phyloP scores from a whole-genome alignment of 2,797 vertebrate genomes.

The Pristis pectinata region DNA sequence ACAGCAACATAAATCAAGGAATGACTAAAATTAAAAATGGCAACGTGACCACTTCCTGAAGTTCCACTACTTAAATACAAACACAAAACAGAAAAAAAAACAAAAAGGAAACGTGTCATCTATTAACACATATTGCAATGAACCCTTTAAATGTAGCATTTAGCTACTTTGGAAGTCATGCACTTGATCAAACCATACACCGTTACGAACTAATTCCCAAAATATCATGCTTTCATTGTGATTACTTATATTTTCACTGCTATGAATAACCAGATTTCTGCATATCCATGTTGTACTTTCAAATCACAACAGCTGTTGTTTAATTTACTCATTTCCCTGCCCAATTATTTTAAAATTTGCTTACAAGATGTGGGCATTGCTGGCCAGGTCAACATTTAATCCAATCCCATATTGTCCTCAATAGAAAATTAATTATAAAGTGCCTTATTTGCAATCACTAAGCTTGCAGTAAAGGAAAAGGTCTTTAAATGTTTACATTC shows the following conservation, averaged over 20 bases:
- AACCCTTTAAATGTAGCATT: background rate
- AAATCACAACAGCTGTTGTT: background rate
- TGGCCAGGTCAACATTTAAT: too few relatives aligned
- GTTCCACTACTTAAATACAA: background rate
- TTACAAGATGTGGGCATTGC: too few relatives aligned
- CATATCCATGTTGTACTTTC: background rate
- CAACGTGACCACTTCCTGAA: background rate
- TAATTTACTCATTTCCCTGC: background rate
- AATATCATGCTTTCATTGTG: background rate
- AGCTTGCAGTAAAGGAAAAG: background rate
- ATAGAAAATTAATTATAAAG: too few relatives aligned
- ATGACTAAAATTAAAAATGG: background rate
- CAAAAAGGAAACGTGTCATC: background rate
- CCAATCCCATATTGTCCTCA: too few relatives aligned
- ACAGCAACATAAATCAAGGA: too few relatives aligned
- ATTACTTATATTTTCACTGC: background rate
- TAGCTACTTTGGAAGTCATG: background rate
- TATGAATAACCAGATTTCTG: background rate
- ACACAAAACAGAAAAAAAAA: background rate
- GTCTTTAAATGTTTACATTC: too few relatives aligned
- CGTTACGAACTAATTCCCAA: background rate
- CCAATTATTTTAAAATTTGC: too few relatives aligned
- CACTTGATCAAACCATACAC: background rate
- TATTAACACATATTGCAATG: background rate
- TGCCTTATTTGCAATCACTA: background rate